Evolutionary conservation across 1,140 invertebrate genomes (phyloP), one percentile per base, ranked within the genome.

Genomic region (Hydropsyche tenuis): DNA sequence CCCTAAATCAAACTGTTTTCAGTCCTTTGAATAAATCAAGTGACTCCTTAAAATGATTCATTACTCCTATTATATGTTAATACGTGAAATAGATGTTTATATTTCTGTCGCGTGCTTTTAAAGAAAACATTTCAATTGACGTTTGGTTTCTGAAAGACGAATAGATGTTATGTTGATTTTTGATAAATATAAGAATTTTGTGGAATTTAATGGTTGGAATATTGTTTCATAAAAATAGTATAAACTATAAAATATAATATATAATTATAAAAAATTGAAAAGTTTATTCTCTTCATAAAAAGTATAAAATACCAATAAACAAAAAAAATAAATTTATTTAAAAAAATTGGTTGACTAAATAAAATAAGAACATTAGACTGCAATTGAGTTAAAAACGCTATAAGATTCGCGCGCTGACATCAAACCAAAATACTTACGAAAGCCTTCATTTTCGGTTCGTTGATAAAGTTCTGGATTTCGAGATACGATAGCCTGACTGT

Each of bases 401-500:
- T 53, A 53, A 53, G 6, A 2, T 14, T n/a, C n/a, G n/a, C n/a
- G n/a, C n/a, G n/a, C n/a, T n/a, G n/a, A n/a, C n/a, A n/a, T n/a
- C n/a, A n/a, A n/a, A n/a, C n/a, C n/a, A n/a, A n/a, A n/a, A 53
- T 72, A 75, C 73, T 72, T 18, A 75, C 73, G 30, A 75, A 66
- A 43, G 69, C 51, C 66, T 75, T 75, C 73, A 75, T 75, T 37
- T 37, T 37, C 30, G 30, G 3, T 9, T 37, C 71, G 18, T 37
- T n/a, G 56, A 23, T 48, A 4, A 3, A 48, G 12, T 60, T 60
- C 14, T 25, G 9, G 23, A 4, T 25, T 25, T 53, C 5, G 7
- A 12, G 45, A 46, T 20, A 51, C 14, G 18, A 9, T 9, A 64
- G 72, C 43, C 27, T 71, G 14, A 20, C 69, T 69, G 69, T 66